These are phyloP conservation scores for Dicentrarchus labrax DNA, from an alignment of 2,113 vertebrate genomes.

Conservation along the genomic window DNA sequence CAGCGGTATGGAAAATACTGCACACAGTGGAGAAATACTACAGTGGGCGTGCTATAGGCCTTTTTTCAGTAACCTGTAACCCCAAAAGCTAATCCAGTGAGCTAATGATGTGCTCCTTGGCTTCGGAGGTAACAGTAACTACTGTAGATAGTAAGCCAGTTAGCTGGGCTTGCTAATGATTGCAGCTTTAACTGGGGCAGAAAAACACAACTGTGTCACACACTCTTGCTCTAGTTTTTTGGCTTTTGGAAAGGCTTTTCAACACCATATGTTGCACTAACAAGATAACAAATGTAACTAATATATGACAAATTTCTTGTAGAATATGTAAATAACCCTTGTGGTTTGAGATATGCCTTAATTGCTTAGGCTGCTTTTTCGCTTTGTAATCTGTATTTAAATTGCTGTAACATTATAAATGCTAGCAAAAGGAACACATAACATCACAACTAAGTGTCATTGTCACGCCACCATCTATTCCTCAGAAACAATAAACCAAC, in stretches of 20 bases:
- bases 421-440: constrained; percentile 13
- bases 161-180: not conserved
- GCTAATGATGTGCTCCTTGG: not conserved
- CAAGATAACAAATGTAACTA: not conserved
- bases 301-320: not conserved
- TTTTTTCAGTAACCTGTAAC: not conserved
- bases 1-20: no score
- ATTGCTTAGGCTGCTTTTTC: not conserved
- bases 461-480: not conserved
- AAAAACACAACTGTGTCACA: not conserved
- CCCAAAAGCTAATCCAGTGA: not conserved
- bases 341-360: not conserved
- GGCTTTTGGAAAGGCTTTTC: not conserved
- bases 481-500: constrained; percentile 2
- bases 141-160: not conserved
- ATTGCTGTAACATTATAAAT: constrained; percentile 18
- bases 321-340: not conserved
- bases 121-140: not conserved
- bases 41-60: not conserved
- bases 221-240: not conserved
- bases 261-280: not conserved
- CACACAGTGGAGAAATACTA: not conserved
- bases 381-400: not conserved
- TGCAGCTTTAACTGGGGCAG: not conserved
- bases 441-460: not conserved